Base-by-base conservation (phyloP, 2,888 invertebrate genomes). In the Ligdia adustata region DNA sequence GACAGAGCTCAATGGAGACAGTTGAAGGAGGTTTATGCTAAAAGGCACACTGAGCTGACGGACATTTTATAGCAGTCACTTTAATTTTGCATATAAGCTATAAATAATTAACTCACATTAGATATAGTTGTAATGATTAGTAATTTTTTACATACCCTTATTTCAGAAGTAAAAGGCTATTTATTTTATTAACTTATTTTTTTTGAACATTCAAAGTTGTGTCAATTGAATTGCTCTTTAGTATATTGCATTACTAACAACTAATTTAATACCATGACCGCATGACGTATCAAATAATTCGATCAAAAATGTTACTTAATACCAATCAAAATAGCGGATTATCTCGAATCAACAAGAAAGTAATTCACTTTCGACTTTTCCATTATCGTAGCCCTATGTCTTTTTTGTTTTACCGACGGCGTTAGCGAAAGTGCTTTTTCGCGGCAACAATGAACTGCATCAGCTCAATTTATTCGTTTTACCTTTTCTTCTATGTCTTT, bases 351-450 rank as follows among this genome's bases (percentile, higher is more conserved):
- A 50, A 40, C 28, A 51, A 41, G 52, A 67, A 66, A 66, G 55
- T 37, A 45, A 57, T 60, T 56, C 52, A 53, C 72, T 71, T 69
- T 72, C 67, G 44, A 72, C 66, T 75, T 79, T 79, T 76, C 72
- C 64, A 69, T 67, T 63, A 61, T 38, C 38, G 42, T 41, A 51
- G 55, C 62, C 27, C 12, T 18, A 37, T 12, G 11, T 47, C 59
- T 62, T 62, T 67, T 68, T 66, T 65, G 60, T 59, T 60, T 61
- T 71, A 65, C 68, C 18, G 28, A 29, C 39, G 37, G 29, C 32
- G n/a, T n/a, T 33, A 37, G 75, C 69, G 86, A 85, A 85, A 86
- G 85, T 60, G 59, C 60, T 58, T 62, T 70, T 65, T 63, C 66
- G 65, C 63, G 63, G 52, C 34, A 66, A 79, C 80, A 81, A 84